These are phyloP conservation scores for Ectemnius cavifrons DNA, from an alignment of 2,888 invertebrate species.

Conservation along the genomic window DNA sequence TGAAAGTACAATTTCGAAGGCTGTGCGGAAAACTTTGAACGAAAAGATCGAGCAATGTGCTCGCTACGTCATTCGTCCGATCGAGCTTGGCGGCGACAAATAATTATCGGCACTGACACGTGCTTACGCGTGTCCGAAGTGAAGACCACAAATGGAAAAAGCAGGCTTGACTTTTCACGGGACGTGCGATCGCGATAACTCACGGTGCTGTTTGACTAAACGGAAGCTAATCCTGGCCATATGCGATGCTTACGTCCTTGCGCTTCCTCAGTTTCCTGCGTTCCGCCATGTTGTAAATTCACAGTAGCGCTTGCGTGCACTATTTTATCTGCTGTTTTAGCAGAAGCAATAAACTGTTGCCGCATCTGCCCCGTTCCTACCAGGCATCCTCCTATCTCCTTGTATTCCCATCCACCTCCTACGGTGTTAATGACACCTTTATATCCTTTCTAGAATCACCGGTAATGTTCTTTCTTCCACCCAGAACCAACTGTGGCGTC, in stretches of 20 bases:
- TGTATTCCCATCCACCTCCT: background rate
- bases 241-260: constrained; percentile 80
- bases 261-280: constrained; percentile 83
- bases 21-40: constrained; percentile 20
- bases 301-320: constrained; percentile 55
- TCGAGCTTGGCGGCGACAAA: constrained; percentile 16
- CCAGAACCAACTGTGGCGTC: background rate
- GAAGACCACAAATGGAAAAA: constrained; percentile 10
- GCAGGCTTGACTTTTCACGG: background rate
- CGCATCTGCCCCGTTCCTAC: constrained; percentile 1
- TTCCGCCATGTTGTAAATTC: constrained; percentile 81
- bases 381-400: background rate
- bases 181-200: constrained; percentile 17
- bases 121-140: constrained; percentile 15
- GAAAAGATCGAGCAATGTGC: constrained; percentile 29
- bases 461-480: background rate
- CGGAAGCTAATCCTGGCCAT: constrained; percentile 43
- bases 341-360: constrained; percentile 20
- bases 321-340: constrained; percentile 22
- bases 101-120: constrained; percentile 39
- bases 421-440: background rate
- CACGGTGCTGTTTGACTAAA: constrained; percentile 20
- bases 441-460: background rate
- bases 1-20: background rate
- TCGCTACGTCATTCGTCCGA: constrained; percentile 54